These are phyloP conservation scores for Anodontia alba DNA, from an alignment of 2,888 invertebrate species.

Conservation along the genomic window DNA sequence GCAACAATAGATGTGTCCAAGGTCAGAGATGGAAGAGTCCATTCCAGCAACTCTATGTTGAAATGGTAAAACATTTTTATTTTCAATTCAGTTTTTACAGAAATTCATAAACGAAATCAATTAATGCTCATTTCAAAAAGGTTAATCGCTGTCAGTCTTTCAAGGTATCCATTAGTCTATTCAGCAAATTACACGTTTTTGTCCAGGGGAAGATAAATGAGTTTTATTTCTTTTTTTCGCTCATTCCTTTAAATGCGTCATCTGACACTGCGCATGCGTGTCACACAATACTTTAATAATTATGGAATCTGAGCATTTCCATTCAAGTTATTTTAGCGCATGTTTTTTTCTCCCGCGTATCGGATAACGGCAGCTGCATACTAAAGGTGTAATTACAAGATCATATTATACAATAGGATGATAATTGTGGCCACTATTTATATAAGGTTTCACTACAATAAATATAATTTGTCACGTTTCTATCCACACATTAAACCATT, in stretches of 20 bases:
- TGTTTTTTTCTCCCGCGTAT: conserved; percentile 3
- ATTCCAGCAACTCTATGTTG: no score
- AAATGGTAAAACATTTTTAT: no score
- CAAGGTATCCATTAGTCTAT: no score
- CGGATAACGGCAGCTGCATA: conserved; percentile 4
- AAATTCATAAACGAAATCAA: no score
- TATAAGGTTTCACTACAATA: conserved; percentile 7
- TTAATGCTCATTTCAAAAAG: no score
- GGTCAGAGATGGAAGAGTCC: no score
- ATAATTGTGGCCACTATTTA: conserved; percentile 6
- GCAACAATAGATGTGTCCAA: no score
- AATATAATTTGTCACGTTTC: conserved; percentile 5
- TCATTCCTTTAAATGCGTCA: background rate
- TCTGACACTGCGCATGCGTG: background rate
- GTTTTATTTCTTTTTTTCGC: background rate
- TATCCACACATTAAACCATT: no score
- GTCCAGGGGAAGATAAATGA: no score
- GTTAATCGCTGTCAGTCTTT: no score
- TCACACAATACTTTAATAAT: background rate
- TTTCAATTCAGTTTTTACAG: no score
- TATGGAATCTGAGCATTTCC: background rate
- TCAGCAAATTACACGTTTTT: no score
- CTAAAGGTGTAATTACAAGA: conserved; percentile 12
- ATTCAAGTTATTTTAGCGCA: conserved; percentile 13
- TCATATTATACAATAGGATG: conserved; percentile 12